Evolutionary conservation across 2,888 invertebrate species (phyloP).

Genomic region (Sphaerophoria taeniata): DNA sequence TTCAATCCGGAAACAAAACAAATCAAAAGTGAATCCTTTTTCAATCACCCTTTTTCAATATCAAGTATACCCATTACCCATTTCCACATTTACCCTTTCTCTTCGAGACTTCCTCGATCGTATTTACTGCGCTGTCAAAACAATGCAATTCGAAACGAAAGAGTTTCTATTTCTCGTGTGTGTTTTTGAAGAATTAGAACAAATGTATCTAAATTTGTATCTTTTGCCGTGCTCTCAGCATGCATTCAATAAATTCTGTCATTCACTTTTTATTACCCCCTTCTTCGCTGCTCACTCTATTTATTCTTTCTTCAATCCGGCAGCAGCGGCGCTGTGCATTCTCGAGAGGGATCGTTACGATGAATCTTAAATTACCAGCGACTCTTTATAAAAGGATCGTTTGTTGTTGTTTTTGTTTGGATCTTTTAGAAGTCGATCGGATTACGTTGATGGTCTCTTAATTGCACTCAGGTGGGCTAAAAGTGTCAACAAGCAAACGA

Average conservation of each 20-base stretch:
- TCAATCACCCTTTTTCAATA: constrained; percentile 43
- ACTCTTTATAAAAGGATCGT: constrained; percentile 64
- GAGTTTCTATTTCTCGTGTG: constrained; percentile 43
- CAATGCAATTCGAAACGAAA: constrained; percentile 67
- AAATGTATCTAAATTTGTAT: constrained; percentile 75
- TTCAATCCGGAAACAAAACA: constrained; percentile 59
- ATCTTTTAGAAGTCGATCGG: constrained; percentile 66
- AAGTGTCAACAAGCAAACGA: constrained; percentile 68
- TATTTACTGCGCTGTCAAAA: constrained; percentile 53
- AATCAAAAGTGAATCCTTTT: constrained; percentile 65
- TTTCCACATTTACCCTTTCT: constrained; percentile 4
- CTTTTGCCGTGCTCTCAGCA: constrained; percentile 62
- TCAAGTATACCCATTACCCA: constrained; percentile 22
- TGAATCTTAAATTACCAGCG: constrained; percentile 68
- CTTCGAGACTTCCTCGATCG: constrained; percentile 25
- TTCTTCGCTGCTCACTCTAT: constrained; percentile 55
- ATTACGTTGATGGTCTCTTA: constrained; percentile 74
- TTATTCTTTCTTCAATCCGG: constrained; percentile 57
- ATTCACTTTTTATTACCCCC: constrained; percentile 52
- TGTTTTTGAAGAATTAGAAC: constrained; percentile 74
- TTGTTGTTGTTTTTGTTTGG: constrained; percentile 43
- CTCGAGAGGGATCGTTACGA: constrained; percentile 25
- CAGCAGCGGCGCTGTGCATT: neutral
- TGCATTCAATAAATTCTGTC: constrained; percentile 74
- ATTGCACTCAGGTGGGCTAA: constrained; percentile 74